Base-by-base conservation (phyloP, 2,888 invertebrate genomes). In the Petrolisthes cinctipes region DNA sequence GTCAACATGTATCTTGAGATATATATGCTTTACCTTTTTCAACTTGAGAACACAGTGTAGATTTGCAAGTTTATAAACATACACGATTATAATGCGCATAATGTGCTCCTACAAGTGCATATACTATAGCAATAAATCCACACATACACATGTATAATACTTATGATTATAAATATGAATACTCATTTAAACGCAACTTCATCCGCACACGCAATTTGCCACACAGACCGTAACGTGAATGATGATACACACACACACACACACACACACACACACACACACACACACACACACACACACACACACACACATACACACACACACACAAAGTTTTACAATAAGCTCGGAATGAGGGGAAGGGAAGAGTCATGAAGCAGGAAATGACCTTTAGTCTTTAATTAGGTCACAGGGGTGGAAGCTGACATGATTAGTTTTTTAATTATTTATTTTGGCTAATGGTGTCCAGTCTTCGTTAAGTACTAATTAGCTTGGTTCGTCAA, bases 351-450 rank as follows among this genome's bases (percentile, higher is more conserved):
- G 81, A 68, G 81, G 23, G 81, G 81, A 66, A 66, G 66, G 66
- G 54, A 80, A 66, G 66, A 82, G 66, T 61, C 66, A 66, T 23
- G 66, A 82, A 66, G 81, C 81, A 82, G 81, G 37, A 82, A 82
- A 82, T 82, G 81, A 82, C 66, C 68, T 14, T 66, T 37, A 17
- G 66, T 71, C 81, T 68, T 82, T 82, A 82, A 82, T 82, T 82
- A 82, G 81, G 66, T 82, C 66, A 82, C 81, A 14, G 51, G 68
- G 81, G 81, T 82, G 66, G 37, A 81, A 81, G 66, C 68, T 71
- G 71, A 71, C 71, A 71, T 71, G 71, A 71, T 71, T 71, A 71
- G 71, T 71, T 71, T 71, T 71, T n/a, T n/a, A 71, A n/a, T 71
- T n/a, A n/a, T 71, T n/a, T n/a, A 71, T 71, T n/a, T 71, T 71